phyloP scores from a whole-genome alignment of 2,797 vertebrate genomes.

The Takifugu rubripes region DNA sequence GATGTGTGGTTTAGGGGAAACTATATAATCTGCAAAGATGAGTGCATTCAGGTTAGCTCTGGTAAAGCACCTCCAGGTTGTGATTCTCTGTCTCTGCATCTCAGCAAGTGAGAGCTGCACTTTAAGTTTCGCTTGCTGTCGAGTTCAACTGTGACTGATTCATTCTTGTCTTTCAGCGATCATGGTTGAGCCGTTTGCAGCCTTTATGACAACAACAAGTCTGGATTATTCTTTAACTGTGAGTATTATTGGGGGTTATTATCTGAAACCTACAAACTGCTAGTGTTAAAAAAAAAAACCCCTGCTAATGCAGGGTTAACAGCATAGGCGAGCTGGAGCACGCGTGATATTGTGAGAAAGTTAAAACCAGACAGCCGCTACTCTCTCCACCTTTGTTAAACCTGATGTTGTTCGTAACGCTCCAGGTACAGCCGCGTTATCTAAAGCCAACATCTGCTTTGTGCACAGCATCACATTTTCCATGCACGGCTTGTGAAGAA shows the following conservation, averaged over 20 bases:
- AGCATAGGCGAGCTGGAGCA: no score
- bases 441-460: constrained; percentile 31
- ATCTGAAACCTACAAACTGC: not conserved
- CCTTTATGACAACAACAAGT: not conserved
- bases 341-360: not conserved
- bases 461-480: constrained; percentile 44
- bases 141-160: constrained; percentile 30
- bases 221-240: constrained; percentile 20
- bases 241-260: constrained; percentile 38
- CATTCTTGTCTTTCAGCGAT: constrained; percentile 28
- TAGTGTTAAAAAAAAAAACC: no score
- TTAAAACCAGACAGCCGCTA: not conserved
- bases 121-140: no score
- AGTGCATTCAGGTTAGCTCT: constrained; percentile 6
- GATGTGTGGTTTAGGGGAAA: constrained; percentile 53
- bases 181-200: constrained; percentile 13
- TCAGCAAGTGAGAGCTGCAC: not conserved
- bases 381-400: no score
- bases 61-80: constrained; percentile 1
- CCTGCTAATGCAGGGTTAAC: no score
- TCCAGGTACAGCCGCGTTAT: constrained; percentile 12
- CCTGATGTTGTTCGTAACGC: not conserved
- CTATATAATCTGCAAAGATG: constrained; percentile 53
- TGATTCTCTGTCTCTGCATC: constrained; percentile 3
- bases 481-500: constrained; percentile 23